Base-by-base conservation (phyloP, 2,888 invertebrate species). In the Hypena proboscidalis region DNA sequence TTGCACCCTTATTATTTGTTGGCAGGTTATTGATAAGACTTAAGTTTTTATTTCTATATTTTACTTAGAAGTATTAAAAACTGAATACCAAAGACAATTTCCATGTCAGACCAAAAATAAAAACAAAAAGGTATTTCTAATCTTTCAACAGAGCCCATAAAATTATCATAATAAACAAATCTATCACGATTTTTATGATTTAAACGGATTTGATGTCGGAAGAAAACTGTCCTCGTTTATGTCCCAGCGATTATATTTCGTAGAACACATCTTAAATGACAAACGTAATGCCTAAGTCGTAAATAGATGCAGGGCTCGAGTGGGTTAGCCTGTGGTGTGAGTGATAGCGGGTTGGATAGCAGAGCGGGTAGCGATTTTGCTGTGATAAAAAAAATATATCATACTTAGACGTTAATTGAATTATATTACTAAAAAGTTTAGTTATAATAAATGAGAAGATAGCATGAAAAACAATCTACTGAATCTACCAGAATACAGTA, bases 241-340 rank as follows among this genome's bases (percentile, higher is more conserved):
- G 32, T 42, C 50, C 33, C 37, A 45, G 39, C 34, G 46, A 61
- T 64, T 64, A 65, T 58, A 58, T 61, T 64, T 64, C 63, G 43
- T 56, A 58, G 63, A 64, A 64, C 36, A 50, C 52, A 47, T 53
- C 34, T 54, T 40, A 43, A 50, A 55, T 61, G 52, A 58, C 52
- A 50, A 50, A 62, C 46, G 37, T 48, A 48, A 60, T 61, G 54
- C 34, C 32, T 58, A 53, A 54, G 62, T 79, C 79, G 75, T 81
- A 81, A 80, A 80, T 69, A 66, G 50, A 67, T 62, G 70, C 64
- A 70, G 68, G 68, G 60, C 14, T 23, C 50, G 40, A 48, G 45
- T 31, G 37, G 48, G 52, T 47, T 47, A 47, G 57, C 59, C 2
- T 19, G 13, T 3, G 21, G 32, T 21, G 13, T 6, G n/a, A 21